Conservation (phyloP, 2,888 invertebrate genomes). For the Cosmia pyralina region DNA sequence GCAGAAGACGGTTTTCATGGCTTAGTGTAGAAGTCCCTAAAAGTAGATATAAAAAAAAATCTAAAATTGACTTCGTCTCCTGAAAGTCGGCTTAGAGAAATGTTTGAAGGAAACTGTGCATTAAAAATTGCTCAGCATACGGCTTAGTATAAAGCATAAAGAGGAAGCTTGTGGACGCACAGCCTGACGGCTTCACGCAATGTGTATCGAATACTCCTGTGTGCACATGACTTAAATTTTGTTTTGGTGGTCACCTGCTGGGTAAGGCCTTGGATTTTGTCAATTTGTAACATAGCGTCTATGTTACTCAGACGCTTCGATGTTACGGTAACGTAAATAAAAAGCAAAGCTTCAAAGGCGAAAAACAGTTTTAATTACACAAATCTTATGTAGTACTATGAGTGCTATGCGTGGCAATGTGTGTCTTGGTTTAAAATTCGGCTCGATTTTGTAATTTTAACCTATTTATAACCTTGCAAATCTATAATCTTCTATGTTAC, state of each 20-base stretch:
- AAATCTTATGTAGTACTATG: too few species aligned
- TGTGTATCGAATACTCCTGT: conserved; percentile 65
- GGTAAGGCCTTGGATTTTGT: too few species aligned
- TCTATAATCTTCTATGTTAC: too few species aligned
- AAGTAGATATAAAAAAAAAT: conserved; percentile 10
- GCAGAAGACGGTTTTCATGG: conserved; percentile 23
- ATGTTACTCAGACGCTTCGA: too few species aligned
- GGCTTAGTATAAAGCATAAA: conserved; percentile 38
- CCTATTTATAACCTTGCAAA: too few species aligned
- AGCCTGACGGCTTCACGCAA: conserved; percentile 61
- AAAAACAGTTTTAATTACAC: too few species aligned
- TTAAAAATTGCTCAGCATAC: conserved; percentile 39
- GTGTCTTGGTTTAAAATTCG: too few species aligned
- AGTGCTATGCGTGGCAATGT: too few species aligned
- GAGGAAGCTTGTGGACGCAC: conserved; percentile 59
- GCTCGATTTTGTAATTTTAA: too few species aligned
- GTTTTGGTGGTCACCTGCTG: conserved; percentile 48
- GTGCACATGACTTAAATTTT: conserved; percentile 62
- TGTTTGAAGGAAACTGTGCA: conserved; percentile 22
- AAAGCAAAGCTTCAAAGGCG: too few species aligned
- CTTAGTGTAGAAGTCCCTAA: conserved; percentile 22
- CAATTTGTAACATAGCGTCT: too few species aligned
- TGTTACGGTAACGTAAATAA: too few species aligned
- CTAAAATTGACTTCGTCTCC: conserved; percentile 4
- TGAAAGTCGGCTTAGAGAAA: conserved; percentile 15